phyloP scores from a whole-genome alignment of 2,888 invertebrate genomes.

The Antheraea assamensis region DNA sequence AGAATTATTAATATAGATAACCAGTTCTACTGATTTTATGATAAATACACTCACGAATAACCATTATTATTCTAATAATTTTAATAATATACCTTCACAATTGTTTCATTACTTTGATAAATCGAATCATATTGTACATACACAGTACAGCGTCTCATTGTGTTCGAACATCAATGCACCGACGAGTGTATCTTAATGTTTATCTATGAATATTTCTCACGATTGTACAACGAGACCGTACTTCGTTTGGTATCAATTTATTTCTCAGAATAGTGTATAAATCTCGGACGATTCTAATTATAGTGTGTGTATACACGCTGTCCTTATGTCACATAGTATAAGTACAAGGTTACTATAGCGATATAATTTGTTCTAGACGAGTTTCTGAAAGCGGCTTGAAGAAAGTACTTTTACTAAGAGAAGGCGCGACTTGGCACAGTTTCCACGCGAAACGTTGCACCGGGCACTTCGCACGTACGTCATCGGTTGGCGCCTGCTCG shows the following conservation, averaged over 20 bases:
- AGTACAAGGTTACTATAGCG: conserved; percentile 70
- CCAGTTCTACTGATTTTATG: background rate
- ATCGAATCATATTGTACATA: background rate
- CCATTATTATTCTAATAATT: background rate
- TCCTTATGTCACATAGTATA: conserved; percentile 68
- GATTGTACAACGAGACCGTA: conserved; percentile 38
- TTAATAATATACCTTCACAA: conserved; percentile 7
- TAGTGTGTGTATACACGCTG: conserved; percentile 52
- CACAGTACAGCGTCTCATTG: background rate
- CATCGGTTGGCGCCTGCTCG: conserved; percentile 40
- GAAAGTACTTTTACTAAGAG: conserved; percentile 81
- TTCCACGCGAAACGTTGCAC: conserved; percentile 64
- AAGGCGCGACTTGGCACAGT: conserved; percentile 74
- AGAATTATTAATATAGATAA: no score
- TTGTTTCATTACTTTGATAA: conserved; percentile 2
- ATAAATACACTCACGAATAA: background rate
- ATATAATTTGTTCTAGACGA: conserved; percentile 72
- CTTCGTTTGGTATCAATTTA: conserved; percentile 53
- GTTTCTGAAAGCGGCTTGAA: conserved; percentile 79
- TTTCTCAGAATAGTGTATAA: conserved; percentile 59
- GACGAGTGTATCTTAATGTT: conserved; percentile 27
- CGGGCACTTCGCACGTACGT: conserved; percentile 35
- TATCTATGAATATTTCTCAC: conserved; percentile 41
- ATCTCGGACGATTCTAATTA: conserved; percentile 63
- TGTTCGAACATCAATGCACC: background rate